Percentiles rank a stretch among this genome's conserved stretches.
Evolutionary conservation across 2,888 invertebrate species (phyloP).

Genomic region (Cryptus armator): DNA sequence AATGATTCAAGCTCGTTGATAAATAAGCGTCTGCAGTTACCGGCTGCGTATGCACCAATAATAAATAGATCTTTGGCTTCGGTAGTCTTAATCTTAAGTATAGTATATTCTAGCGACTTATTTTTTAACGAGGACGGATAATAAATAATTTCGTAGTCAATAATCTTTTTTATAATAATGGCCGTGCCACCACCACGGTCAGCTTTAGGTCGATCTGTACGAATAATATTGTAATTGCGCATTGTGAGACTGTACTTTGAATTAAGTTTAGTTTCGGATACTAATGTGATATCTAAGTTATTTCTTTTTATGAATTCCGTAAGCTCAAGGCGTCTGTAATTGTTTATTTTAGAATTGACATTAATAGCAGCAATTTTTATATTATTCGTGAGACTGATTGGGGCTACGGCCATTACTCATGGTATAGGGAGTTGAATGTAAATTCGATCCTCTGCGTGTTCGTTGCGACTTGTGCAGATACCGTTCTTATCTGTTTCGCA

Average conservation of each 20-base stretch:
- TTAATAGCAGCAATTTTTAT: background rate
- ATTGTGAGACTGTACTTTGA: background rate
- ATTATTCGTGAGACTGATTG: no score
- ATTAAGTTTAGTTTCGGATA: background rate
- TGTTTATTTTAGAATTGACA: background rate
- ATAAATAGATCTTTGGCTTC: background rate
- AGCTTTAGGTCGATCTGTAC: background rate
- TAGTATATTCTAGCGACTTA: constrained; percentile 28
- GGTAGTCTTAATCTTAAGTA: background rate
- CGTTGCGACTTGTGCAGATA: background rate
- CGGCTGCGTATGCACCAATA: background rate
- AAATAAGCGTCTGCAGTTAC: background rate
- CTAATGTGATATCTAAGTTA: background rate
- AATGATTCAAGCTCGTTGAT: background rate
- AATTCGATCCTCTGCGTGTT: background rate
- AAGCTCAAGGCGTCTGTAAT: background rate
- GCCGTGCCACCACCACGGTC: constrained; percentile 34
- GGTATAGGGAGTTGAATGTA: background rate
- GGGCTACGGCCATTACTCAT: background rate
- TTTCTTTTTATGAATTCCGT: background rate
- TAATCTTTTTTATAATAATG: constrained; percentile 14
- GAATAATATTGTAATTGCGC: background rate
- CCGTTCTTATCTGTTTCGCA: background rate
- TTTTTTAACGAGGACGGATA: constrained; percentile 17
- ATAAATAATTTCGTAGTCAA: background rate